Evolutionary conservation across 1,140 invertebrate species (phyloP).

Genomic region (Heterodera schachtii): DNA sequence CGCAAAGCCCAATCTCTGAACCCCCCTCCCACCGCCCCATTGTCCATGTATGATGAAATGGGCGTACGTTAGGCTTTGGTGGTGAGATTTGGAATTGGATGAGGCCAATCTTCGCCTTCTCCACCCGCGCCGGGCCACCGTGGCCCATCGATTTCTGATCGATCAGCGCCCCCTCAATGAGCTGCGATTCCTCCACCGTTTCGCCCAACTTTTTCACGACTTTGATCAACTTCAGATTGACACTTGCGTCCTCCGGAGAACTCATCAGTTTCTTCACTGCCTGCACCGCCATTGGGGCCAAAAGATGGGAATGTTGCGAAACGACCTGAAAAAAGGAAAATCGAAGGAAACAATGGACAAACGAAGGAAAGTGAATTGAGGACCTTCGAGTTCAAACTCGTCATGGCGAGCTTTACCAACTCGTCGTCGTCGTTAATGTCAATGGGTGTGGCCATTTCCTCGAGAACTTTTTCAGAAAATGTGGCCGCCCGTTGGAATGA

Average conservation of each 20-base stretch:
- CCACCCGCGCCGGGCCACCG: slow-evolving; percentile 86
- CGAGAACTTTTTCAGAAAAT: slow-evolving; percentile 83
- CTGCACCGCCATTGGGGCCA: slow-evolving; percentile 94
- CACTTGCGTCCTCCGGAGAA: slow-evolving; percentile 72
- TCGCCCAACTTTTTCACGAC: slow-evolving; percentile 89
- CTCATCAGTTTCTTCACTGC: slow-evolving; percentile 86
- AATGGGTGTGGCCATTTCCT: slow-evolving; percentile 82
- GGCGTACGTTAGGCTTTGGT: slow-evolving; percentile 90
- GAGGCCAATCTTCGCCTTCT: slow-evolving; percentile 97
- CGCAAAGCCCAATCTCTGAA: too few species aligned
- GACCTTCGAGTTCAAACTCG: slow-evolving; percentile 95
- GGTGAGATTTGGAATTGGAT: slow-evolving; percentile 99
- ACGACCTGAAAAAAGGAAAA: slow-evolving; percentile 72
- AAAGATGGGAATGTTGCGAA: slow-evolving; percentile 88
- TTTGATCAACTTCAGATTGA: slow-evolving; percentile 85
- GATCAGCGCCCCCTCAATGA: slow-evolving; percentile 92
- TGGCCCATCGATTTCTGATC: slow-evolving; percentile 82
- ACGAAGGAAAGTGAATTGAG: background rate
- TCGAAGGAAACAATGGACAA: background rate
- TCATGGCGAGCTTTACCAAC: slow-evolving; percentile 89
- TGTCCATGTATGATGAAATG: background rate
- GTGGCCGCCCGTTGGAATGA: slow-evolving; percentile 87
- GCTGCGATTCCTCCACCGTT: slow-evolving; percentile 91
- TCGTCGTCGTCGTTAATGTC: slow-evolving; percentile 84
- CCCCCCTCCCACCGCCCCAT: too few species aligned